phyloP scores from a whole-genome alignment of 2,888 invertebrate species.

The Macropis europaea region DNA sequence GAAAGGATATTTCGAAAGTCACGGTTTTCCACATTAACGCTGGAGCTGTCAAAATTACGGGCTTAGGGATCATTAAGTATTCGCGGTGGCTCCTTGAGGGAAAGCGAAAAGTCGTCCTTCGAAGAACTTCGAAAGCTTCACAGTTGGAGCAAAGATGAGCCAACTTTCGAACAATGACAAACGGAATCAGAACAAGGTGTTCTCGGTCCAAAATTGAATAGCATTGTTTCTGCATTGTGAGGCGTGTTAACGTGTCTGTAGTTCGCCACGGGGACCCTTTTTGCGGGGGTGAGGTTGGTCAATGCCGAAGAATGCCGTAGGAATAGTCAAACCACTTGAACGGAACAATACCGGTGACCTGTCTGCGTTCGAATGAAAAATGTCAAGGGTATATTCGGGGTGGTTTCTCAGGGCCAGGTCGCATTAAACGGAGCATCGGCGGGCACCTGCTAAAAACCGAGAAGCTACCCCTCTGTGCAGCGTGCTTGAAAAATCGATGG shows the following conservation, averaged over 20 bases:
- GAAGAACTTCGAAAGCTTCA: neutral
- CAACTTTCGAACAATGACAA: slow-evolving; percentile 24
- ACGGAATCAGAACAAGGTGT: slow-evolving; percentile 16
- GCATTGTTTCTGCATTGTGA: slow-evolving; percentile 57
- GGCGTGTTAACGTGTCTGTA: slow-evolving; percentile 52
- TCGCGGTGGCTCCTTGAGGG: no score
- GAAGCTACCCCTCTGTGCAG: slow-evolving; percentile 45
- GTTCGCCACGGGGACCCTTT: slow-evolving; percentile 27
- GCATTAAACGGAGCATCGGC: slow-evolving; percentile 51
- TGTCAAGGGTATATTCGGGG: slow-evolving; percentile 30
- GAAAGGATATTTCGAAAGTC: neutral
- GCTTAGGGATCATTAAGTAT: neutral
- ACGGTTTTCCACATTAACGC: neutral
- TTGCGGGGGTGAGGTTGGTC: slow-evolving; percentile 27
- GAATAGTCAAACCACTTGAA: slow-evolving; percentile 70
- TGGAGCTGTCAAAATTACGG: neutral
- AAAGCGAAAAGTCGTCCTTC: neutral
- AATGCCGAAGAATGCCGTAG: slow-evolving; percentile 61
- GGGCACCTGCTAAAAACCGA: slow-evolving; percentile 64
- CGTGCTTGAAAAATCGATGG: slow-evolving; percentile 33
- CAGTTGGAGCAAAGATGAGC: slow-evolving; percentile 10
- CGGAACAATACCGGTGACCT: slow-evolving; percentile 58
- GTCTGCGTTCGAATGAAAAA: slow-evolving; percentile 34
- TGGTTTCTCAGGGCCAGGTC: slow-evolving; percentile 24
- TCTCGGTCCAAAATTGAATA: slow-evolving; percentile 46